A percentile compares a stretch with the other conserved stretches of the same genome.
Conservation (phyloP, 2,797 vertebrate genomes). For the Rhabdophis nuchalis region DNA sequence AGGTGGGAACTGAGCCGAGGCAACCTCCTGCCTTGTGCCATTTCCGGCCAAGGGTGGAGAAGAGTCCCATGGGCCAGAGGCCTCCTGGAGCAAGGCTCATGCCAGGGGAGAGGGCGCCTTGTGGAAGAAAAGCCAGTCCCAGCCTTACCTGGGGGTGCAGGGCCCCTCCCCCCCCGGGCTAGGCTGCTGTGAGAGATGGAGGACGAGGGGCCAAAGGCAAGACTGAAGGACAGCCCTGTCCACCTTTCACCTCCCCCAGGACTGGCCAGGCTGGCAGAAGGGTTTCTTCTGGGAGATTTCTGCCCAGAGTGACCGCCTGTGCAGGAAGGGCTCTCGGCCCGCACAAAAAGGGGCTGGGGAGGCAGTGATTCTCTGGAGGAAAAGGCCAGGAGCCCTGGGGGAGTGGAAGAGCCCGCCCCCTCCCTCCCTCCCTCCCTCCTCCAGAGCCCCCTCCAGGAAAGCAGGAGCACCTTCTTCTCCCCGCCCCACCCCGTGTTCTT, state of each 20-base stretch:
- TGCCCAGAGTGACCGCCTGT: not conserved
- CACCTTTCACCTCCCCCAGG: not conserved
- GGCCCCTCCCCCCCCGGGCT: not conserved
- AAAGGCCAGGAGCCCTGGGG: not conserved
- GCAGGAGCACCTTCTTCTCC: not conserved
- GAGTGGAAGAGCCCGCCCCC: not conserved
- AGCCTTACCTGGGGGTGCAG: not conserved
- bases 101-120: not conserved
- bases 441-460: rapidly evolving
- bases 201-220: not conserved
- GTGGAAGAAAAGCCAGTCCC: not conserved
- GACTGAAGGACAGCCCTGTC: not conserved
- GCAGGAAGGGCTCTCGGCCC: not conserved
- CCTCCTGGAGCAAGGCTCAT: too few species aligned
- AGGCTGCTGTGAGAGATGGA: not conserved
- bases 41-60: not conserved
- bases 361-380: not conserved
- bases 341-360: not conserved
- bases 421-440: too few species aligned
- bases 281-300: not conserved
- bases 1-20: not conserved
- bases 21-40: not conserved
- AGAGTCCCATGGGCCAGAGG: not conserved
- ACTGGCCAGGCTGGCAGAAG: not conserved
- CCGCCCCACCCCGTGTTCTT: rapidly evolving